Conservation (phyloP, 2,888 invertebrate species). For the Cheilosia scutellata region DNA sequence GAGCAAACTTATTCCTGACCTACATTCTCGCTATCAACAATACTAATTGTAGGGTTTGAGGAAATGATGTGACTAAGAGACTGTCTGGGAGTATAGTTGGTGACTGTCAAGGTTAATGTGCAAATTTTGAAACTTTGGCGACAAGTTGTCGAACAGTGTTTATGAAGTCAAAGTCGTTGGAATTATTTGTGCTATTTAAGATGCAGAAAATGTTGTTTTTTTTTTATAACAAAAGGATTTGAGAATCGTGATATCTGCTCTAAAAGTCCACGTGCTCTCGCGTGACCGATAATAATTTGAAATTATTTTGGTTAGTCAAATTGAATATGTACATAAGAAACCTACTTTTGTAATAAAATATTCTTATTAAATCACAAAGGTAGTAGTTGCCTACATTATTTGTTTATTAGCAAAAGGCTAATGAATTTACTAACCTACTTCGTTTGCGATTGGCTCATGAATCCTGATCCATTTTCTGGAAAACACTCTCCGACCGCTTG, state of each 20-base stretch:
- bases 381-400: too few species aligned
- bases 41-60: neutral
- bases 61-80: conserved; percentile 7
- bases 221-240: neutral
- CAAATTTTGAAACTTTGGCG: conserved; percentile 24
- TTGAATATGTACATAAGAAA: neutral
- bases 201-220: too few species aligned
- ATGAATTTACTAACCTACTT: too few species aligned
- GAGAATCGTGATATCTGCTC: neutral
- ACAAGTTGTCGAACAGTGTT: conserved; percentile 12
- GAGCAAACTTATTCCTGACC: conserved; percentile 32
- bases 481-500: too few species aligned
- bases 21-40: conserved; percentile 21
- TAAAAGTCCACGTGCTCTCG: neutral
- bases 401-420: too few species aligned
- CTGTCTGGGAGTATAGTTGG: conserved; percentile 7
- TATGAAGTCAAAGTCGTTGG: neutral
- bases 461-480: too few species aligned
- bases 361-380: neutral
- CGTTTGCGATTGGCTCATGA: too few species aligned
- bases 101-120: conserved; percentile 11
- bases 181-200: too few species aligned
- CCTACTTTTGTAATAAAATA: too few species aligned
- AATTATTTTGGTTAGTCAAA: neutral
- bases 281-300: conserved; percentile 6